Percentiles rank a stretch among this genome's conserved stretches.
Evolutionary conservation across 2,888 invertebrate species (phyloP).

Genomic region (Mesochorus sp.): DNA sequence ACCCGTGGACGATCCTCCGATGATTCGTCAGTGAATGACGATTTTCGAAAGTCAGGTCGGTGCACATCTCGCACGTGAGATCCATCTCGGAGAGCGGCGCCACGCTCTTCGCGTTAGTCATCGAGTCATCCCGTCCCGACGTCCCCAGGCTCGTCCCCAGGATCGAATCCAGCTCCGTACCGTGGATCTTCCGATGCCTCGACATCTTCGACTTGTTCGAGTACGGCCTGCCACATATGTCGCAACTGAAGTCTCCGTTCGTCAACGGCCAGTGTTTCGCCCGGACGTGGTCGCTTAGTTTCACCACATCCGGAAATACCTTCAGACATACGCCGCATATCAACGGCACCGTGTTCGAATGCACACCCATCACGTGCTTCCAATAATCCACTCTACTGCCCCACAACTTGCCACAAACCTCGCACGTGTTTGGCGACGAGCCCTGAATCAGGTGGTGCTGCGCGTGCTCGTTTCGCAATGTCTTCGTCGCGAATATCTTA

Average conservation of each 20-base stretch:
- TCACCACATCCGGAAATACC: constrained; percentile 81
- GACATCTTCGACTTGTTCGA: constrained; percentile 83
- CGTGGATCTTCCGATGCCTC: constrained; percentile 82
- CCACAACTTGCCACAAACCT: constrained; percentile 83
- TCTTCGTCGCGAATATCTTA: constrained; percentile 82
- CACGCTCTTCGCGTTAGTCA: constrained; percentile 19
- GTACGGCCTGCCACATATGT: constrained; percentile 83
- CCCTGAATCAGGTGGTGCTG: constrained; percentile 82
- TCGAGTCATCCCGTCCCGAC: constrained; percentile 14
- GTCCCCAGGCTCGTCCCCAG: neutral
- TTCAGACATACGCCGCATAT: constrained; percentile 83
- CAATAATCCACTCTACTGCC: constrained; percentile 83
- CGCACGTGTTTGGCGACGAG: constrained; percentile 80
- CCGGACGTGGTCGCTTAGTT: constrained; percentile 81
- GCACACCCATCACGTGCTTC: constrained; percentile 83
- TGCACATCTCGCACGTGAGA: constrained; percentile 77
- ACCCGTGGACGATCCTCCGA: constrained; percentile 83
- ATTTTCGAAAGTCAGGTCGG: constrained; percentile 79
- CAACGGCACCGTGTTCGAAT: constrained; percentile 82
- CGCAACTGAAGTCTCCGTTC: constrained; percentile 82
- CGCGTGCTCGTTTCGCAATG: constrained; percentile 81
- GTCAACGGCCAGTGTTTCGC: constrained; percentile 82
- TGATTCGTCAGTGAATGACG: constrained; percentile 84
- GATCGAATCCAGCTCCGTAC: constrained; percentile 72
- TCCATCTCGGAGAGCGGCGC: constrained; percentile 63